Conservation (phyloP, 2,888 invertebrate genomes). For the Stenoptilia bipunctidactyla region DNA sequence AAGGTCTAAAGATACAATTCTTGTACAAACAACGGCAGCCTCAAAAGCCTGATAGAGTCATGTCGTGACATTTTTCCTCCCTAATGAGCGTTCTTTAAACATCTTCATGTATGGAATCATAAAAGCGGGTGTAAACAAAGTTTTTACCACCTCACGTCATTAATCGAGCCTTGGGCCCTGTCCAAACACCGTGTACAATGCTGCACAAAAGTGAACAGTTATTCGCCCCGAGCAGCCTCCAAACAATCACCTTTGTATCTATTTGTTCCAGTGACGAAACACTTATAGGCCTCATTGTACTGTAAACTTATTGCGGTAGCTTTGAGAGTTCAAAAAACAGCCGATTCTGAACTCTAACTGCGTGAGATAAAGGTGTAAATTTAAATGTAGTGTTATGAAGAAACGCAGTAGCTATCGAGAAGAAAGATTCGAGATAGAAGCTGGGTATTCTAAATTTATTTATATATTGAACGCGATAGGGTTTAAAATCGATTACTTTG, state of each 20-base stretch:
- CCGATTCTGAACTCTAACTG: too few species aligned
- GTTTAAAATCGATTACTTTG: slow-evolving; percentile 21
- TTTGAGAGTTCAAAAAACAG: slow-evolving; percentile 14
- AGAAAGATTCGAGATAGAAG: too few species aligned
- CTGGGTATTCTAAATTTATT: slow-evolving; percentile 8
- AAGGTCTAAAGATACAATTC: too few species aligned
- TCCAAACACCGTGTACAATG: slow-evolving; percentile 41
- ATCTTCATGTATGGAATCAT: slow-evolving; percentile 13
- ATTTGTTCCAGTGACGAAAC: slow-evolving; percentile 51
- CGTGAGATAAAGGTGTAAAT: too few species aligned
- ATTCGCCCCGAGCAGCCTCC: slow-evolving; percentile 33
- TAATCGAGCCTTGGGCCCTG: slow-evolving; percentile 47
- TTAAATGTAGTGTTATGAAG: too few species aligned
- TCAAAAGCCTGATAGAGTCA: too few species aligned
- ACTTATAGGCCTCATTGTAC: slow-evolving; percentile 43
- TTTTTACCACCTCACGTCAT: slow-evolving; percentile 22
- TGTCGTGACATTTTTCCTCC: too few species aligned
- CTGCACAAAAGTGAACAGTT: slow-evolving; percentile 45
- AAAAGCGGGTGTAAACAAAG: slow-evolving; percentile 20
- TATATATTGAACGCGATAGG: slow-evolving; percentile 16
- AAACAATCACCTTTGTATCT: slow-evolving; percentile 46
- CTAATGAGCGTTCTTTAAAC: too few species aligned
- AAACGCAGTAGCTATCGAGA: background rate
- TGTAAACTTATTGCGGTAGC: slow-evolving; percentile 35
- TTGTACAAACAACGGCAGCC: too few species aligned